Base-by-base conservation (phyloP, 2,113 vertebrate genomes). In the Panurus biarmicus region DNA sequence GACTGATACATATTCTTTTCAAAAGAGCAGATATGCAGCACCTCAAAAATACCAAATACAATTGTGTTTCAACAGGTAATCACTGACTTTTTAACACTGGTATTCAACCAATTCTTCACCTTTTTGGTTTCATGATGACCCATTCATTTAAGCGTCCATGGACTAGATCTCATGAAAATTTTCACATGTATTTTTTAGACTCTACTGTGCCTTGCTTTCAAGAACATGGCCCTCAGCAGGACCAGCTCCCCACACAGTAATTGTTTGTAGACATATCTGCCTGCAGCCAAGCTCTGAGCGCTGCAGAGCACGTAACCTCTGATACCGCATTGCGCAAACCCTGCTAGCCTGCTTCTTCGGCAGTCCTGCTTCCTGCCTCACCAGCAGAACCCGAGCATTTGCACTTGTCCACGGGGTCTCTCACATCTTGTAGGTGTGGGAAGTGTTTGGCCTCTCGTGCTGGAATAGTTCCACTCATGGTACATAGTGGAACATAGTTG, bases 71-170 rank as follows among this genome's bases (percentile, higher is more conserved):
- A 60, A 21, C 6, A 29, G 33, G 7, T 38, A 67, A 33, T 26
- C 29, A 7, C 9, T 60, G 54, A 60, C 16, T 42, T 78, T 51
- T 71, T 36, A 80, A 35, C 5, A 18, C 6, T n/a, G 19, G 11
- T 35, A 12, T 65, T 65, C 31, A 61, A 18, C 8, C 16, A 47
- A 73, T 57, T 75, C 17, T 64, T 88, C 17, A 10, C 19, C 6
- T 67, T 89, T 28, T 64, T 5, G 12, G 36, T 93, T 74, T 40
- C 9, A n/a, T 61, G 24, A 66, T 74, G 16, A 44, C 31, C 40
- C 4, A 12, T 47, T 53, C 57, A 29, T 28, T 38, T 31, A 54
- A 19, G 4, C 0, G 0, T 36, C 33, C 47, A 58, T 2, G 0
- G 22, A 22, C 11, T 48, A 48, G 19, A 13, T n/a, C 11, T 66